These are phyloP conservation scores for Adineta ricciae DNA, from an alignment of 2,888 invertebrate genomes.

Conservation along the genomic window DNA sequence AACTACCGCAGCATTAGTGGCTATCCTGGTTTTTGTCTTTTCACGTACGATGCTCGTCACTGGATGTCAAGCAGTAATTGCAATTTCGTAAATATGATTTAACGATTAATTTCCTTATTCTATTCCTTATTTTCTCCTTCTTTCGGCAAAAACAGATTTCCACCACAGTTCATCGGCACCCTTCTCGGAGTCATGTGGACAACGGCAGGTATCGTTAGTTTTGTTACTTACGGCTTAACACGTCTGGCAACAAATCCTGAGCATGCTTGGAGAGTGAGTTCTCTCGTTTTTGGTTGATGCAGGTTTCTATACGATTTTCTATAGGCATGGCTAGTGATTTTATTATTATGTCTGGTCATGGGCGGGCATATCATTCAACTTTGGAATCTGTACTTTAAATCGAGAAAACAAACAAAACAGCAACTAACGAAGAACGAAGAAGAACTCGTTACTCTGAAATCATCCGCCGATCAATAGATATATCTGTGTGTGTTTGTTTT, in stretches of 20 bases:
- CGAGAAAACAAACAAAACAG: not conserved
- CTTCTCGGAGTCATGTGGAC: slow-evolving; percentile 17
- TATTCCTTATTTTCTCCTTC: too few relatives aligned
- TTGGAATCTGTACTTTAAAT: not conserved
- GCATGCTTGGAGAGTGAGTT: not conserved
- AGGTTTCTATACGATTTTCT: not conserved
- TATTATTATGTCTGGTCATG: not conserved
- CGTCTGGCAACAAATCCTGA: not conserved
- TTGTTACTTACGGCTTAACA: not conserved
- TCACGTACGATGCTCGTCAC: not conserved
- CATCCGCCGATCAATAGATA: not conserved
- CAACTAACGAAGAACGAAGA: not conserved
- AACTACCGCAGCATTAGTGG: not conserved
- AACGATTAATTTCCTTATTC: too few relatives aligned
- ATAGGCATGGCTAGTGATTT: slow-evolving; percentile 2
- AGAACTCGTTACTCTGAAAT: not conserved
- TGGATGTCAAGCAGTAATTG: not conserved
- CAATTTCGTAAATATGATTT: not conserved
- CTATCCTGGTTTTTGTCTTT: not conserved
- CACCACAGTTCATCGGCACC: not conserved
- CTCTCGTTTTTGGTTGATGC: too few relatives aligned
- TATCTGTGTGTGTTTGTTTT: not conserved
- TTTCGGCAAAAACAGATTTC: not conserved
- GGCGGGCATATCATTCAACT: not conserved
- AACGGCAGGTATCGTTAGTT: not conserved